Evolutionary conservation across 1,140 invertebrate species (phyloP), one percentile per base, ranked within the genome.

Genomic region (Drosophila ananassae): DNA sequence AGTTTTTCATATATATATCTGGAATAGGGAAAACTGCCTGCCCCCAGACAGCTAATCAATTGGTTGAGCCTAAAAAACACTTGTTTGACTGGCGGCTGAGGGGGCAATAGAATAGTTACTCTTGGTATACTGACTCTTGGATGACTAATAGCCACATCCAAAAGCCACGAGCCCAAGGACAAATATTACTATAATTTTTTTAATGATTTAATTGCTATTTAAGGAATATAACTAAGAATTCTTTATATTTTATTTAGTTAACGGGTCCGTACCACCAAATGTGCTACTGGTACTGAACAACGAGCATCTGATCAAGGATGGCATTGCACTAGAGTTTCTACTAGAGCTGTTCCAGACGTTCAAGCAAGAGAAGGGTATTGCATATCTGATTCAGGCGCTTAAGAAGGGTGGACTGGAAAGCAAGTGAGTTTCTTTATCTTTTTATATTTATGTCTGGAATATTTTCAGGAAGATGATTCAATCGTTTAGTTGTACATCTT

Each of bases 241-340:
- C 0, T 32, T 6, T 30, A 8, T 61, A 13, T 61, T 5, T 63
- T 12, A 32, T 62, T 50, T 56, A 94, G 94, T 94, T 44, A 97
- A 98, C 93, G 96, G 96, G 74, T 96, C 97, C 90, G 95, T 98
- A 77, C 95, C 96, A 80, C 96, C 97, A 53, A 95, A 95, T 74
- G 96, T 97, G 59, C 94, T 98, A 73, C 94, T 96, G 90, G 95
- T 96, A 85, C 93, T 97, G 81, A 96, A 96, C 84, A 97, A 96
- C 92, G 97, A 98, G 92, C 97, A 99, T 94, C 94, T 98, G 77
- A 95, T 98, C 71, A 99, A 99, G 92, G 98, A 99, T 93, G 97
- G 98, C 93, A 93, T 98, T 91, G 97, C 98, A 62, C 93, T 98
- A 74, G 97, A 98, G 73, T 99, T 99, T 93, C 94, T 98, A 79